Evolutionary conservation across 1,140 invertebrate genomes (phyloP), one percentile per base, ranked within the genome.

Genomic region (Heliothis virescens): DNA sequence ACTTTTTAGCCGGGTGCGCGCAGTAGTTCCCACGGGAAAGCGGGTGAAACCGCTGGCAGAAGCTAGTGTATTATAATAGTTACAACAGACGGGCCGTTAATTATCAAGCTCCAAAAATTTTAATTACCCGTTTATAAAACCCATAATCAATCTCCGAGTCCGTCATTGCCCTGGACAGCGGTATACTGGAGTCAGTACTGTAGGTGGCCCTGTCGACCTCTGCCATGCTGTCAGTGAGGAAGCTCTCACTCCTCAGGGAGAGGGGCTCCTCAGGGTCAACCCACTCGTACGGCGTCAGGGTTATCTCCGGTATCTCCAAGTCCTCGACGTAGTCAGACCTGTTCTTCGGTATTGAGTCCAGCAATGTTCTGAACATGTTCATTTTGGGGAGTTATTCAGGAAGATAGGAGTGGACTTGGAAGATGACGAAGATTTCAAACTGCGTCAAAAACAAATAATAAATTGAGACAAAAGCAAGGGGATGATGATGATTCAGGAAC

Each of bases 81-180:
- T 1, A 26, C 21, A 26, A 26, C 21, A 34, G 3, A 4, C 34
- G 0, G 3, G 34, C 34, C 3, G 34, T 5, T 34, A 2, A 34
- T 34, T 5, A 5, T 34, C 7, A 0, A 2, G 34, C 21, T 13
- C 59, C 3, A 34, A 34, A 15, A 34, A 15, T 62, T 1, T 16
- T 67, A 82, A 89, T 90, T 34, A 93, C 92, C 83, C 88, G 76
- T 73, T 83, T 89, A 79, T 88, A 89, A 50, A 85, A 81, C 2
- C 80, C 85, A 63, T 92, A 94, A 67, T 94, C 92, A 13, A 92
- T 92, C 41, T 94, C 92, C 0, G 92, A 93, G 29, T 91, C 92
- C 0, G 92, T 92, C 90, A 93, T 88, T 34, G 92, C 91, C 13
- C 91, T 86, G 1, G 92, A 93, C 53, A 94, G 67, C 1, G 91